Evolutionary conservation across 2,888 invertebrate genomes (phyloP).

Genomic region (Rhagonycha lutea): DNA sequence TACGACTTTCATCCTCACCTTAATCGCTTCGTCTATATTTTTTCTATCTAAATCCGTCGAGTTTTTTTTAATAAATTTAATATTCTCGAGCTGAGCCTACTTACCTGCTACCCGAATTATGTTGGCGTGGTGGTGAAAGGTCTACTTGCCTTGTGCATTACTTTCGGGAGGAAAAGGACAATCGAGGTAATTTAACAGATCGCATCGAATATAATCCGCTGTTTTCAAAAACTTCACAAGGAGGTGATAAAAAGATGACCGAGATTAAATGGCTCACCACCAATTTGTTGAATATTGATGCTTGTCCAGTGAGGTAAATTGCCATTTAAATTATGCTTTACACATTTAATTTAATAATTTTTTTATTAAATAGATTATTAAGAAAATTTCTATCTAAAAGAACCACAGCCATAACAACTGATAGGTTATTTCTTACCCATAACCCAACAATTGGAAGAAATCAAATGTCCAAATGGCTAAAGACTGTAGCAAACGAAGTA

Average conservation of each 20-base stretch:
- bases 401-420: neutral
- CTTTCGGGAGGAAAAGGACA: neutral
- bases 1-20: too few relatives aligned
- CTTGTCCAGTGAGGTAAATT: neutral
- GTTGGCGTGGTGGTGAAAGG: neutral
- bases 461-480: too few relatives aligned
- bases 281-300: neutral
- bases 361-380: too few relatives aligned
- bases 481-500: too few relatives aligned
- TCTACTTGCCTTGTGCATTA: neutral
- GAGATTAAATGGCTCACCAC: neutral
- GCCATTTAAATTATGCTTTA: neutral
- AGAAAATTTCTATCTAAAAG: neutral
- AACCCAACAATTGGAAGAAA: conserved; percentile 1
- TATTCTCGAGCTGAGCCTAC: neutral
- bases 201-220: neutral
- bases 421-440: conserved; percentile 5
- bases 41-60: too few relatives aligned
- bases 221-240: neutral
- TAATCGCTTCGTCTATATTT: too few relatives aligned
- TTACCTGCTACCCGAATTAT: too few relatives aligned
- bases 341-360: neutral
- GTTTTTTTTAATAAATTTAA: too few relatives aligned
- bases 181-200: neutral
- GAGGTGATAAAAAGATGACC: neutral